phyloP scores from a whole-genome alignment of 2,797 vertebrate genomes.

The Sternotherus odoratus region DNA sequence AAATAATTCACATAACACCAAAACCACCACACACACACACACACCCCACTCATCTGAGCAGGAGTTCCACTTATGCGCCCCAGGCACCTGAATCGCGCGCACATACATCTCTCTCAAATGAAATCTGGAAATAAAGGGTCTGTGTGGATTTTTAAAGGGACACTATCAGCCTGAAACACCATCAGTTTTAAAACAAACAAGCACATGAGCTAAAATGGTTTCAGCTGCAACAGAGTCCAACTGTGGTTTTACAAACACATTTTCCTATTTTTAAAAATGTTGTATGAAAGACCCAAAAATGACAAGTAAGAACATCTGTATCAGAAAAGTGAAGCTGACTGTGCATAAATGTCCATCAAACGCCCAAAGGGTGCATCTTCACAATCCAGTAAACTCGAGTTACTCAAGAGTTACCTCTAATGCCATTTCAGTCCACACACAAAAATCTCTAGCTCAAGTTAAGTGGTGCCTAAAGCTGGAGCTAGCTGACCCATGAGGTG shows the following conservation, averaged over 20 bases:
- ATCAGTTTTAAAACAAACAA: background rate
- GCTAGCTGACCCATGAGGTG: too few species aligned
- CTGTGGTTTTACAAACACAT: background rate
- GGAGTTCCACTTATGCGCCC: background rate
- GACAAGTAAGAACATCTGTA: too few species aligned
- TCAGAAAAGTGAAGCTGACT: too few species aligned
- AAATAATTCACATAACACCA: background rate
- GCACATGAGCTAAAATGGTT: background rate
- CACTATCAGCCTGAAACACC: background rate
- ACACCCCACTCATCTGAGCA: background rate
- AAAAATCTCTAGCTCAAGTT: too few species aligned
- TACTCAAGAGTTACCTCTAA: background rate
- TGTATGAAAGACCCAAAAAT: too few species aligned
- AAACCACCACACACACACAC: too few species aligned
- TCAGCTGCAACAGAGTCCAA: background rate
- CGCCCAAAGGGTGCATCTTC: too few species aligned
- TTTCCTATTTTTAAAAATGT: background rate
- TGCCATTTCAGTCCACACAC: too few species aligned
- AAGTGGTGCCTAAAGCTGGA: too few species aligned
- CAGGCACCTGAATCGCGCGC: background rate
- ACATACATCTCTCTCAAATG: background rate
- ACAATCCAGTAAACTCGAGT: too few species aligned
- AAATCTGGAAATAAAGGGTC: background rate
- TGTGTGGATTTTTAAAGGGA: background rate
- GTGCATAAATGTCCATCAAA: too few species aligned